Base-by-base conservation (phyloP, 2,113 vertebrate genomes). In the Corythornis vintsioides region DNA sequence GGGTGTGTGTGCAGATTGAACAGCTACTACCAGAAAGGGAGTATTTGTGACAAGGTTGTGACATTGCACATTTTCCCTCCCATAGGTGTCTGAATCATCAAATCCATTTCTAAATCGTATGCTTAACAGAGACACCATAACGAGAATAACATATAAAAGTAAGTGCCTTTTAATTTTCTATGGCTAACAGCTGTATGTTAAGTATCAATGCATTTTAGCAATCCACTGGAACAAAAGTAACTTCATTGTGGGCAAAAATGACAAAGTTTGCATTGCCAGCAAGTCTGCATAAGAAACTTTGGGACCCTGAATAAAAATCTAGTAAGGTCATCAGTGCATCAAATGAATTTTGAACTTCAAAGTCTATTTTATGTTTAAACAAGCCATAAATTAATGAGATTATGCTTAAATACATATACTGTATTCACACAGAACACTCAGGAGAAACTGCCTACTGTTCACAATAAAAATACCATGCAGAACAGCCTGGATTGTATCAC, bases 81-180 rank as follows among this genome's bases (percentile, higher is more conserved):
- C 75, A 21, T 92, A 99, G 99, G 99, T 99, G 96, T 98, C 99
- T 48, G 99, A 99, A 97, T 98, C 98, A 82, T 99, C 99, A 82
- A 99, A 99, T 97, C 98, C 98, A 57, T 99, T 99, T 97, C 98
- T 99, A 98, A 99, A 99, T 97, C 98, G 99, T 93, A 99, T 99
- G 99, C 97, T 99, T 96, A 99, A 99, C 98, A 99, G 99, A 98
- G 99, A 99, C 97, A 99, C 99, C 96, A 99, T 99, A 96, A 99
- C 99, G 31, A 99, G 99, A 99, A 99, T 99, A 98, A 99, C 99
- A 1, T 99, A 99, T 96, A 99, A 99, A 98, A 99, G 99, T 99
- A 99, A 99, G 99, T 98, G 90, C 70, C 56, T 85, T 80, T 92
- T 86, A 2, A 25, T 69, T 69, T 86, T 9, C 33, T 52, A 7